Evolutionary conservation across 2,888 invertebrate species (phyloP), one percentile per base, ranked within the genome.

Genomic region (Uropetala carovei): DNA sequence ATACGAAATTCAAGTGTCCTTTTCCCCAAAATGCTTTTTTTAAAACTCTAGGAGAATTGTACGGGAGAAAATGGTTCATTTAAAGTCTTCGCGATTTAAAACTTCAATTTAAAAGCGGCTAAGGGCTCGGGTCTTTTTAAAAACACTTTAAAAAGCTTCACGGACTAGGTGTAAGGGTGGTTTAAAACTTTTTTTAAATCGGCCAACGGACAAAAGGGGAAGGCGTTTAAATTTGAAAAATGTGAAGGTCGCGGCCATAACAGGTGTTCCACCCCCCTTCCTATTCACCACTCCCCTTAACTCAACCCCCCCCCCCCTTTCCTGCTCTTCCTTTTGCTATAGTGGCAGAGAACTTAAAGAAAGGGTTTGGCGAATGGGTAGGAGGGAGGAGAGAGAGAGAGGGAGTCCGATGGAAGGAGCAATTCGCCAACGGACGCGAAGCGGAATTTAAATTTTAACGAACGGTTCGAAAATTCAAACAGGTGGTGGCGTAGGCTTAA

Each of bases 131-230:
- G 58, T 27, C 43, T 56, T 89, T 64, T 92, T 92, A 60, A 85
- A 86, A 85, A 86, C 92, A 92, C 92, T 92, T 93, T 92, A 60
- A 84, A 82, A 92, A 57, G 13, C 56, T 57, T 56, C 18, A n/a
- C n/a, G n/a, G n/a, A n/a, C 11, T 30, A 4, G 56, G 8, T 43
- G 43, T 1, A 43, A 43, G 18, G 11, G 30, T 57, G 43, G 11
- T 10, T n/a, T n/a, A 11, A 10, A 75, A 22, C 57, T n/a, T n/a
- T 83, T 83, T 83, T 43, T 57, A 16, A 5, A n/a, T 7, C 11
- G 14, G n/a, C 82, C 83, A 83, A 83, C 83, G 56, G 83, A 83
- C 83, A 57, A 56, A 83, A 83, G 83, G 83, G 83, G 83, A 57
- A 18, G 43, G 83, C 43, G 83, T 83, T 83, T 83, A 83, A 83